Evolutionary conservation across 1,140 invertebrate species (phyloP).

Genomic region (Meloidogyne floridensis): DNA sequence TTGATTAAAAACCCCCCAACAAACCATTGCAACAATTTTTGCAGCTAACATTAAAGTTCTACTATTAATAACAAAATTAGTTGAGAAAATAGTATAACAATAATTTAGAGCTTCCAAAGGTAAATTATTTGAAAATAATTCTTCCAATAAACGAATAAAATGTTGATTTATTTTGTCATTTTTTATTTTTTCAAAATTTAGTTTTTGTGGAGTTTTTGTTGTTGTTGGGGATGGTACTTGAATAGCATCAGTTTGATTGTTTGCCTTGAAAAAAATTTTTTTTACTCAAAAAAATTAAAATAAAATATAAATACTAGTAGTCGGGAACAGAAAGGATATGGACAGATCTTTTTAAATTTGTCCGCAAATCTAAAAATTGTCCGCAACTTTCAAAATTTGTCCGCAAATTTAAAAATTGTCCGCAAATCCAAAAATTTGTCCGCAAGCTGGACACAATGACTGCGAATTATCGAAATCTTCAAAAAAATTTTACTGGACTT

Average conservation of each 20-base stretch:
- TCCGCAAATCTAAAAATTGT: too few species aligned
- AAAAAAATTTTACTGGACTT: too few species aligned
- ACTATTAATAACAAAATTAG: neutral
- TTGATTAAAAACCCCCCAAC: neutral
- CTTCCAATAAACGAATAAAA: neutral
- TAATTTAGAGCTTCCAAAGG: neutral
- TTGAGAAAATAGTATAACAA: neutral
- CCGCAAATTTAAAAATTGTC: too few species aligned
- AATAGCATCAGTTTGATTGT: neutral
- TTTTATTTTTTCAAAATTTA: neutral
- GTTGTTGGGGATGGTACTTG: neutral
- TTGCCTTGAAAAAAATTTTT: neutral
- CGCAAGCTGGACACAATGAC: too few species aligned
- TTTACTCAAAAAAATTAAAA: too few species aligned
- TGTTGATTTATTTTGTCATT: neutral
- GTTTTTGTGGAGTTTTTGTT: neutral
- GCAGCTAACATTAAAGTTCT: neutral
- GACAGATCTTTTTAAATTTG: too few species aligned
- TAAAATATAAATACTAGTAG: too few species aligned
- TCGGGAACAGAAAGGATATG: too few species aligned
- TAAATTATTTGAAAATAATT: conserved; percentile 5
- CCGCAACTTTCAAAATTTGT: too few species aligned
- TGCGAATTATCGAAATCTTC: too few species aligned
- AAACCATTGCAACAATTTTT: conserved; percentile 6
- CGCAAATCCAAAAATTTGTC: too few species aligned